Base-by-base conservation (phyloP, 2,113 vertebrate genomes). In the Chaenocephalus aceratus region DNA sequence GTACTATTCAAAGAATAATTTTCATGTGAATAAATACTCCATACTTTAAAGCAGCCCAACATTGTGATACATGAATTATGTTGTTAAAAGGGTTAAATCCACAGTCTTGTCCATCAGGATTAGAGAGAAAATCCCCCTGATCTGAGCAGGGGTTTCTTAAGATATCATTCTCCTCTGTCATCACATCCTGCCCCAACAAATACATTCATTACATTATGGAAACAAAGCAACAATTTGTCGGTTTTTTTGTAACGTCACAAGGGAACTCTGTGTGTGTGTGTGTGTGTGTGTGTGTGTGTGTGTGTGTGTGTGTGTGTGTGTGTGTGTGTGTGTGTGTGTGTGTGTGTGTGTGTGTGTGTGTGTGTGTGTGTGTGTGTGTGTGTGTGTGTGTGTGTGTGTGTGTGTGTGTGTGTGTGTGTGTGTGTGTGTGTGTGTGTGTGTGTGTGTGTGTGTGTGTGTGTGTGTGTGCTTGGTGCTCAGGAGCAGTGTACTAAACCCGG, bases 171-270 rank as follows among this genome's bases (percentile, higher is more conserved):
- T 70, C 67, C 48, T 70, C 46, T 73, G 21, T 78, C 75, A 77
- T 72, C 52, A 61, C 66, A 36, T 36, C 36, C 36, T 6, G 36
- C 36, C 36, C 36, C 36, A 11, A 11, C 51, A 64, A 71, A 72
- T 65, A 9, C 26, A 75, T 60, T 23, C 65, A 86, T 74, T 64
- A 52, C 74, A 72, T 63, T 80, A 67, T 59, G 46, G 77, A 91
- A 87, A 88, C 86, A 90, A 92, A 92, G 90, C 77, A 75, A 77
- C 69, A 92, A 91, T 94, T 89, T 90, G 72, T 75, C 85, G 30
- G 3, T 67, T 75, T 61, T 82, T 83, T 73, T 72, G 2, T 58
- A 67, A 67, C 41, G 12, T 87, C 77, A 81, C 57, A 73, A 82
- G 66, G 75, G 77, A 90, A 82, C 59, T 13, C 11, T 76, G 77